Base-by-base conservation (phyloP, 1,140 invertebrate genomes). In the Armadillidium nasatum region DNA sequence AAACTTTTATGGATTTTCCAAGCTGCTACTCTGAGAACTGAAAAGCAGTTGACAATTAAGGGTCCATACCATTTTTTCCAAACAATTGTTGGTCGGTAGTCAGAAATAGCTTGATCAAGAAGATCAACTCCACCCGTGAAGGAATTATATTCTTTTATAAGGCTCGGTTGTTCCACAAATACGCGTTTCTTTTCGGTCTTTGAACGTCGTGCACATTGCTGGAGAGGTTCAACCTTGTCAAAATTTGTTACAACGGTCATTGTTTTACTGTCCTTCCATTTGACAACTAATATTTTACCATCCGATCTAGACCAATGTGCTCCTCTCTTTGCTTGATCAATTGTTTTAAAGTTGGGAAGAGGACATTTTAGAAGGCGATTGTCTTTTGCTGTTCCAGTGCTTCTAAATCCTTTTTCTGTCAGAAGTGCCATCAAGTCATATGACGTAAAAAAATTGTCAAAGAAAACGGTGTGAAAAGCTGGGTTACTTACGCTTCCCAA, bases 381-480 rank as follows among this genome's bases (percentile, higher is more conserved):
- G 71, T 72, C 45, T 21, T 45, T 76, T 10, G 72, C 50, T n/a
- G 70, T 76, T 46, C 71, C 71, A 60, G 75, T 67, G 45, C 70
- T 10, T 76, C 71, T 76, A 44, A 72, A 72, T 44, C 75, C 75
- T 66, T 72, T 15, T 21, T 70, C 66, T 72, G 71, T 67, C 54
- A 76, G 11, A 0, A 72, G 6, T 21, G 46, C 10, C 44, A 76
- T n/a, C 19, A 76, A 33, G 66, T 76, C 75, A 73, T 19, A 76
- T 10, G 75, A 72, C 43, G 75, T 76, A 46, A 76, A 76, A 22
- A 76, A 76, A 21, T 44, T 66, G 44, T 72, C 71, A 68, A 76
- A 72, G 44, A 44, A 76, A 21, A 72, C 44, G 44, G 72, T 70
- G 23, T 72, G 75, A 73, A 43, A 67, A 54, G 71, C 33, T 50